Evolutionary conservation across 23 tunicate genomes (phyloP), one percentile per base, ranked within the genome.

Genomic region (Trididemnum clinides): DNA sequence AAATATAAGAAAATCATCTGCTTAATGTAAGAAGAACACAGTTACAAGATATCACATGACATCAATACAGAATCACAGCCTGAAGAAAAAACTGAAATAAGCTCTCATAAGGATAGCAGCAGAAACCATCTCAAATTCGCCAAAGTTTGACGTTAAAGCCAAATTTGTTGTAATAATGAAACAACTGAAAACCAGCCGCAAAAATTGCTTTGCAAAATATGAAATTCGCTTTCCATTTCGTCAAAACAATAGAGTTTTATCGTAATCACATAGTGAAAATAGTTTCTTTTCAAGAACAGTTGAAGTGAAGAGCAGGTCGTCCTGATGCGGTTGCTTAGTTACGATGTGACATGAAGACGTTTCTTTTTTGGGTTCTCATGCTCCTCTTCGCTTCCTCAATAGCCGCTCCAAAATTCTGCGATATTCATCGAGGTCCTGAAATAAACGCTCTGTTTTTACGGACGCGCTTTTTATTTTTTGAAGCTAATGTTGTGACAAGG

Each of bases 381-480:
- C 51, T 72, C 88, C 57, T 72, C 81, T 54, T 29, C 49, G 79
- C 54, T 72, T 70, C 30, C 23, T 34, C 37, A 54, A 84, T 25
- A 71, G 51, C 19, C 34, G 54, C 21, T 49, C 51, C 82, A 72
- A 72, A 28, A 72, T 71, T 73, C 88, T 84, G 81, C 71, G 88
- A 32, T 34, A 51, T 19, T n/a, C 33, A 39, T 63, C 23, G 82
- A 54, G 1, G 30, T 50, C 71, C 88, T 84, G 88, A 35, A 70
- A 84, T 73, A 84, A 84, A 84, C 57, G 76, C 88, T 73, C 81
- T 72, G 32, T 26, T 18, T 32, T 66, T 22, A 3, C 82, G 88
- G 82, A 71, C 79, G 87, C 79, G 79, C 81, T 74, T 74, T 74
- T 22, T 74, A 22, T 7, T 12, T 20, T 62, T 62, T 62, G 69